Percentiles rank a stretch among this genome's conserved stretches.
phyloP scores from a whole-genome alignment of 1,140 invertebrate species.

The Bombus ignitus region DNA sequence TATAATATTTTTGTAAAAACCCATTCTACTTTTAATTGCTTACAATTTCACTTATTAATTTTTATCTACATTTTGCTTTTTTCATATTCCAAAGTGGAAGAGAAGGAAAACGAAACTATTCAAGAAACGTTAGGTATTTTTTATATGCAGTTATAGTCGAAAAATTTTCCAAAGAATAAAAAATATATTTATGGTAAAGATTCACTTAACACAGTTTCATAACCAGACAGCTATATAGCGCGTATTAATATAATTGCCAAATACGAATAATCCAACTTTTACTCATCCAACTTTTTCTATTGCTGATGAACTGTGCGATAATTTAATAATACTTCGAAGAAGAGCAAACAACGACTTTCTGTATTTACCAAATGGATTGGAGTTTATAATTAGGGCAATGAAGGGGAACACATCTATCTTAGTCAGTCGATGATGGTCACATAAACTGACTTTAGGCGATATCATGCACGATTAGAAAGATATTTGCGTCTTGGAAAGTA shows the following conservation, averaged over 20 bases:
- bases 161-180: not conserved
- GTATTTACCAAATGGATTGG: slow-evolving; percentile 71
- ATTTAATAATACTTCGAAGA: slow-evolving; percentile 43
- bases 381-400: slow-evolving; percentile 69
- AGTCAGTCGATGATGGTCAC: slow-evolving; percentile 30
- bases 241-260: slow-evolving; percentile 31
- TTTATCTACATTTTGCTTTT: not conserved
- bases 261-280: slow-evolving; percentile 25
- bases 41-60: not conserved
- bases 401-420: slow-evolving; percentile 53
- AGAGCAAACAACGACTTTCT: slow-evolving; percentile 67
- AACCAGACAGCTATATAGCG: not conserved
- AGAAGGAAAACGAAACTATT: not conserved
- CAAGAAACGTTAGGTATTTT: no score
- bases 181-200: not conserved
- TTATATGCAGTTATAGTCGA: no score
- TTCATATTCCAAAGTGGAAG: slow-evolving; percentile 32
- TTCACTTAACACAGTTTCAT: not conserved
- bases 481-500: slow-evolving; percentile 26
- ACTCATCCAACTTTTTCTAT: slow-evolving; percentile 49
- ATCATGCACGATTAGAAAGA: slow-evolving; percentile 48
- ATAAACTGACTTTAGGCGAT: slow-evolving; percentile 46
- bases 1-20: not conserved
- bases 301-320: slow-evolving; percentile 62
- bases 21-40: not conserved